These are phyloP conservation scores for Drosophila chauvacae DNA, from an alignment of 1,140 invertebrate species.

Conservation along the genomic window DNA sequence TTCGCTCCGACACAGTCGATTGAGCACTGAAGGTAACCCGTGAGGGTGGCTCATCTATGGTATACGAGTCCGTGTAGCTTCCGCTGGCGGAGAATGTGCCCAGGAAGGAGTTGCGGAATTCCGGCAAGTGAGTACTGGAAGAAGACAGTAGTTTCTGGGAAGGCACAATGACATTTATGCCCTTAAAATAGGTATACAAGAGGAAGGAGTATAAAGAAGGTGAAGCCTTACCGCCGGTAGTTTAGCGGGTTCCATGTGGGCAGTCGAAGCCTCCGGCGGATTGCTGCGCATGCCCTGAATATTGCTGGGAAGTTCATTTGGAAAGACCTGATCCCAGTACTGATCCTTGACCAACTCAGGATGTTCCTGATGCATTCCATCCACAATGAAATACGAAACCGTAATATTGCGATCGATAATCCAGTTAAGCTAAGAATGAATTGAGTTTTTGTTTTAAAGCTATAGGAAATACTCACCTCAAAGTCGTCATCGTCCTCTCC, in stretches of 20 bases:
- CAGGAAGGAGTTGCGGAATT: not conserved
- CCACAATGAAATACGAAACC: slow-evolving; percentile 95
- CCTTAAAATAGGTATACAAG: not conserved
- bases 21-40: not conserved
- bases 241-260: slow-evolving; percentile 87
- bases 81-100: slow-evolving; percentile 4
- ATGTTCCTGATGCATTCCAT: slow-evolving; percentile 96
- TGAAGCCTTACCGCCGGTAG: not conserved
- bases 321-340: slow-evolving; percentile 95
- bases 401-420: slow-evolving; percentile 94
- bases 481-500: slow-evolving; percentile 94
- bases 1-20: not conserved
- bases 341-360: slow-evolving; percentile 93
- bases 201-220: not conserved
- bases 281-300: slow-evolving; percentile 89
- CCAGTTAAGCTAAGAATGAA: slow-evolving; percentile 91
- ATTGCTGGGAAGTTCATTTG: slow-evolving; percentile 92
- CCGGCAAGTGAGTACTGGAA: not conserved
- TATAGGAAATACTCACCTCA: slow-evolving; percentile 67
- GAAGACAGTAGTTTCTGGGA: not conserved
- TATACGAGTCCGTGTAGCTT: not conserved
- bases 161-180: not conserved
- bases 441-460: not conserved
- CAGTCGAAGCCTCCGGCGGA: slow-evolving; percentile 92
- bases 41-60: not conserved